Evolutionary conservation across 2,888 invertebrate species (phyloP).

Genomic region (Ectobius pallidus): DNA sequence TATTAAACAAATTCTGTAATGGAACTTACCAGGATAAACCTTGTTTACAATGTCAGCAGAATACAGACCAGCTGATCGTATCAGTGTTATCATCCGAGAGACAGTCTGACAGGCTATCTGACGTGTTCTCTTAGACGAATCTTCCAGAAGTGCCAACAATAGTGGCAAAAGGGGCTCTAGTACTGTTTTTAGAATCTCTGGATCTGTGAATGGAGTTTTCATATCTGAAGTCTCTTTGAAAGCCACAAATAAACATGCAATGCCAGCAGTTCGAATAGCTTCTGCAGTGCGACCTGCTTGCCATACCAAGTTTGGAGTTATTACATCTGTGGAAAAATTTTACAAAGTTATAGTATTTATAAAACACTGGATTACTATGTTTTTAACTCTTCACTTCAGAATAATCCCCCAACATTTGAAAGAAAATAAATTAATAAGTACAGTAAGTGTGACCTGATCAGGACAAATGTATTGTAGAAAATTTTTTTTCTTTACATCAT

Average conservation of each 20-base stretch:
- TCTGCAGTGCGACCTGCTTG: conserved; percentile 77
- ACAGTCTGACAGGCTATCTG: conserved; percentile 65
- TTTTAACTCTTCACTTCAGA: no score
- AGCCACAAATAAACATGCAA: conserved; percentile 72
- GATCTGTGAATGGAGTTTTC: conserved; percentile 3
- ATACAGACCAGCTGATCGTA: conserved; percentile 53
- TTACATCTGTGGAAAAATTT: conserved; percentile 60
- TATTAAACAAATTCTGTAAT: no score
- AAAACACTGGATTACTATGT: no score
- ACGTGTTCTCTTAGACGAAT: conserved; percentile 66
- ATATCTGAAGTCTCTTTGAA: conserved; percentile 56
- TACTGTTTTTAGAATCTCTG: conserved; percentile 52
- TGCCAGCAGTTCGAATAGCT: conserved; percentile 76
- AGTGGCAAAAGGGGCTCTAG: conserved; percentile 63
- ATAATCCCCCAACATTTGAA: no score
- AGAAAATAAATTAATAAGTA: no score
- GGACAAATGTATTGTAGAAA: no score
- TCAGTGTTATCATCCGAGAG: conserved; percentile 54
- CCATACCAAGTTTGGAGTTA: conserved; percentile 79
- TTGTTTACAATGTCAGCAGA: conserved; percentile 63
- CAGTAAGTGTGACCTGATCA: no score
- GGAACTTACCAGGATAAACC: conserved; percentile 64
- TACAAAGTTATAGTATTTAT: no score
- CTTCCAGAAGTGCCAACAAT: conserved; percentile 66
- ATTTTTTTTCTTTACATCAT: no score